Conservation (phyloP, 2,113 vertebrate species). For the Passer domesticus region DNA sequence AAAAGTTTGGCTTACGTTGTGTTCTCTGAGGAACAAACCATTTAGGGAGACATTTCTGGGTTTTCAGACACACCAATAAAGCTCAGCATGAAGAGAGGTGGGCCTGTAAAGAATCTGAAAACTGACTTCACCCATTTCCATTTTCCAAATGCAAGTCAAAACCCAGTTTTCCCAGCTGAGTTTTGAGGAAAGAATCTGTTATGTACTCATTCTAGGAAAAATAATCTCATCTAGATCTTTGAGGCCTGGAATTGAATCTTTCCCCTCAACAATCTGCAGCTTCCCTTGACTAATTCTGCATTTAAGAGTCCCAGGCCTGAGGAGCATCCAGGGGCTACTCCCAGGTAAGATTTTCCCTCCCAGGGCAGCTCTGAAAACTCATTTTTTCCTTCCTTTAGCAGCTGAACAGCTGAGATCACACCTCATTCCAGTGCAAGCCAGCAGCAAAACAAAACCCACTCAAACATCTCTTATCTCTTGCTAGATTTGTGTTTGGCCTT, state of each 20-base stretch:
- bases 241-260: not conserved
- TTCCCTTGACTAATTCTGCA: not conserved
- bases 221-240: not conserved
- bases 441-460: not conserved
- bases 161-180: rapidly evolving
- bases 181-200: not conserved
- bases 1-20: not conserved
- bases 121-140: not conserved
- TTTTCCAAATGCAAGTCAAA: not conserved
- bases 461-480: not conserved
- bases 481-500: not conserved
- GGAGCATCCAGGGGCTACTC: not conserved
- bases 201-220: not conserved
- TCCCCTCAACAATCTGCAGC: not conserved
- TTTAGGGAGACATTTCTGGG: not conserved
- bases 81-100: not conserved
- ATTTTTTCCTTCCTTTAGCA: not conserved
- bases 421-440: not conserved
- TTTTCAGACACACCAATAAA: not conserved
- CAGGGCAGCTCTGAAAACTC: not conserved
- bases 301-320: not conserved
- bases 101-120: not conserved
- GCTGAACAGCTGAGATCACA: not conserved
- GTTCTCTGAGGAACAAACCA: not conserved
- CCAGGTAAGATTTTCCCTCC: not conserved